Evolutionary conservation across 2,113 vertebrate species (phyloP).

Genomic region (Fulmarus glacialis): DNA sequence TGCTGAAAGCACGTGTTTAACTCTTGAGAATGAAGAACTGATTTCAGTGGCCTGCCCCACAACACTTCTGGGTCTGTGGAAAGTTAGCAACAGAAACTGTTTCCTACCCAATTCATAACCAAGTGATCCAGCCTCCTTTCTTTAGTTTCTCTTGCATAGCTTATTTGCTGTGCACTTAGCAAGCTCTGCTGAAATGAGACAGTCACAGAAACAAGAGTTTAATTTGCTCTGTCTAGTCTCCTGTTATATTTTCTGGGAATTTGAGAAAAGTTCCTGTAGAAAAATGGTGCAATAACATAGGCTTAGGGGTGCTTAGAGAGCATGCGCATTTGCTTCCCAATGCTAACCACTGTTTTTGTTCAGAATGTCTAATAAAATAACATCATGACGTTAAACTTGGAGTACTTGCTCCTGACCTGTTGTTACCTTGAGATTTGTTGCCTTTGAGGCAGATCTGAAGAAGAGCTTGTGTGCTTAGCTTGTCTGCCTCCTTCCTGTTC

Average conservation of each 20-base stretch:
- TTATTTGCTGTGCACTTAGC: background rate
- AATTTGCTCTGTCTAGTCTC: background rate
- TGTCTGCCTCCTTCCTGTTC: background rate
- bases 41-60: background rate
- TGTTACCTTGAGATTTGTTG: background rate
- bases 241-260: background rate
- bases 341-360: background rate
- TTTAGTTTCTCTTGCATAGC: background rate
- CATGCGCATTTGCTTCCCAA: background rate
- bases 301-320: background rate
- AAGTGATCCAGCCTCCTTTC: background rate
- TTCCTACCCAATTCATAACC: background rate
- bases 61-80: background rate
- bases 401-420: background rate
- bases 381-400: background rate
- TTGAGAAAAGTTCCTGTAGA: background rate
- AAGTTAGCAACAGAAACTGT: background rate
- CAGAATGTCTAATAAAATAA: background rate
- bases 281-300: background rate
- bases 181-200: background rate
- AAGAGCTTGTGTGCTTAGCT: background rate
- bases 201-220: background rate
- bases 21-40: background rate
- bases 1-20: background rate
- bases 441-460: background rate